Conservation (phyloP, 2,888 invertebrate species). For the Drepana falcataria region DNA sequence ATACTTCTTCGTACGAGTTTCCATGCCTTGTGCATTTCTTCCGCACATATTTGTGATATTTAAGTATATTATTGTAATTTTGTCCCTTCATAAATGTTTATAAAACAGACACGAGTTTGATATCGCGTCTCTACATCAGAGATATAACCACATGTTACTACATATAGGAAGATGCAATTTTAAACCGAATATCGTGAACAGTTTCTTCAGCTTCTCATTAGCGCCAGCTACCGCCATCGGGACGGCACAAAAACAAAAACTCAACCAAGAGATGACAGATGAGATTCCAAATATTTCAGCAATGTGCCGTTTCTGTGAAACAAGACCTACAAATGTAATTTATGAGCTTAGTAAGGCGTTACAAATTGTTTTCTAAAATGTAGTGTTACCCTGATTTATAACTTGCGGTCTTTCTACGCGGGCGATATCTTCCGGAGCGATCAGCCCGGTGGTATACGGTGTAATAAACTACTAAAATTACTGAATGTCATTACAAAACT, state of each 20-base stretch:
- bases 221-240: slow-evolving; percentile 40
- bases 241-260: slow-evolving; percentile 50
- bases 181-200: not conserved
- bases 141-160: too few relatives aligned
- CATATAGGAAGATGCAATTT: too few relatives aligned
- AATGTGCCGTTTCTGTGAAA: slow-evolving; percentile 66
- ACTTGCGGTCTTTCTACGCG: slow-evolving; percentile 33
- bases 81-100: too few relatives aligned
- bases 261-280: slow-evolving; percentile 61
- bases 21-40: too few relatives aligned
- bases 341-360: slow-evolving; percentile 57
- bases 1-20: too few relatives aligned
- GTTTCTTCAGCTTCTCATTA: slow-evolving; percentile 51
- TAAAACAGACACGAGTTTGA: too few relatives aligned
- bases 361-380: slow-evolving; percentile 65
- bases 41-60: too few relatives aligned
- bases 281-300: slow-evolving; percentile 71
- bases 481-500: slow-evolving; percentile 27
- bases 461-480: not conserved
- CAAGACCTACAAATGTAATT: slow-evolving; percentile 63
- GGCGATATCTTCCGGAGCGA: slow-evolving; percentile 16
- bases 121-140: too few relatives aligned
- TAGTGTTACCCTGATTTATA: slow-evolving; percentile 48
- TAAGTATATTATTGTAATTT: too few relatives aligned
- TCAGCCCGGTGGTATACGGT: not conserved